These are phyloP conservation scores for Drosophila mercatorum DNA, from an alignment of 2,888 invertebrate genomes.

Conservation along the genomic window DNA sequence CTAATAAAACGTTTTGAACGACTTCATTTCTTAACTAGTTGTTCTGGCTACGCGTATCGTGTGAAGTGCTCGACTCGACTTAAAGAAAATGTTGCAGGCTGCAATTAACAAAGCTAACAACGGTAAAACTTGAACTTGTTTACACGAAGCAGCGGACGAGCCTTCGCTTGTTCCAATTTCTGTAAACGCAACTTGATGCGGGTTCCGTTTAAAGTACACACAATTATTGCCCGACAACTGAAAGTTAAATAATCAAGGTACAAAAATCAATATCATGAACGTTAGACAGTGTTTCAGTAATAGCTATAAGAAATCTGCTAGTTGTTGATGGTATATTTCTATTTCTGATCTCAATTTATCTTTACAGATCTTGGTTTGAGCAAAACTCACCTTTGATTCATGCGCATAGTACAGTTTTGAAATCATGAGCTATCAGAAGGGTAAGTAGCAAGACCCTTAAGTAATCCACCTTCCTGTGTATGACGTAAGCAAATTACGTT, in stretches of 20 bases:
- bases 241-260: conserved; percentile 33
- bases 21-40: conserved; percentile 51
- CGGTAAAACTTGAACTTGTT: conserved; percentile 68
- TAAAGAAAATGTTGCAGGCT: conserved; percentile 78
- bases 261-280: no score
- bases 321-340: background rate
- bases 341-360: conserved; percentile 2
- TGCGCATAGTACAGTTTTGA: conserved; percentile 52
- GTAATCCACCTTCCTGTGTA: conserved; percentile 44
- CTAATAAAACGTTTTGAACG: conserved; percentile 52
- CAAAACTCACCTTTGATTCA: conserved; percentile 37
- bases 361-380: conserved; percentile 53
- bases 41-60: conserved; percentile 34
- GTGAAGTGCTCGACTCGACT: conserved; percentile 75
- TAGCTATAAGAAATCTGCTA: background rate
- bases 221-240: conserved; percentile 36
- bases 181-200: conserved; percentile 46
- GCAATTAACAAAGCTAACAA: conserved; percentile 74
- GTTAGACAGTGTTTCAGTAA: background rate
- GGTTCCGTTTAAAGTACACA: conserved; percentile 69
- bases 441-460: conserved; percentile 66
- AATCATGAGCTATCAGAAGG: conserved; percentile 84
- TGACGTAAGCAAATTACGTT: conserved; percentile 52
- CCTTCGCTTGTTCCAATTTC: conserved; percentile 13
- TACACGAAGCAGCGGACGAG: conserved; percentile 34